phyloP scores from a whole-genome alignment of 2,113 vertebrate genomes.

The Actenoides lindsayi region DNA sequence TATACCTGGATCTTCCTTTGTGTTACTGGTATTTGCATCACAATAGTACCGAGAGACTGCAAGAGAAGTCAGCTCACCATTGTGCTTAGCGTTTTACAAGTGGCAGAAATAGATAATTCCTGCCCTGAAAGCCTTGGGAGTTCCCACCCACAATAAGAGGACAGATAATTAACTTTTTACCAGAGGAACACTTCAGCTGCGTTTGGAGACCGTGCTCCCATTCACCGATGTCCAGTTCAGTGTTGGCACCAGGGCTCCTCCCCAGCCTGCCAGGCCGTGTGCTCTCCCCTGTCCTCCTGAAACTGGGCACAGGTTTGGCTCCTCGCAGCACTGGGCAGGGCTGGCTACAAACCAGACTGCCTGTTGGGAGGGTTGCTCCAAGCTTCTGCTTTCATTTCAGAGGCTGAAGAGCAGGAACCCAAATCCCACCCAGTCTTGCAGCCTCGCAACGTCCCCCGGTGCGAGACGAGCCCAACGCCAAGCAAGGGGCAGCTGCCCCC shows the following conservation, averaged over 20 bases:
- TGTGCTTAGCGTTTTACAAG: background rate
- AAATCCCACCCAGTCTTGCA: accelerated
- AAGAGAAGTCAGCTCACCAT: background rate
- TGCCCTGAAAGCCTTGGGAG: background rate
- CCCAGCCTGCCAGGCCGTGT: background rate
- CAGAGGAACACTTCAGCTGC: background rate
- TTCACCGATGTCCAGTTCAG: accelerated
- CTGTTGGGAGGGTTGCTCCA: accelerated
- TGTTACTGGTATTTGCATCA: slow-evolving; percentile 10
- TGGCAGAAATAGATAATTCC: background rate
- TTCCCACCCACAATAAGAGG: background rate
- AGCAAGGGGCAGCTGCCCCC: background rate
- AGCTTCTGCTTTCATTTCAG: background rate
- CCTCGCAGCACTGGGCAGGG: background rate
- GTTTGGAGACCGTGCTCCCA: background rate
- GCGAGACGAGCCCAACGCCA: background rate
- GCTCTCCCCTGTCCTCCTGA: background rate
- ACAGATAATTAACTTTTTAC: background rate
- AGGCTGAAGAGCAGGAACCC: background rate
- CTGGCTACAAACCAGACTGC: background rate
- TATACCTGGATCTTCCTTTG: background rate
- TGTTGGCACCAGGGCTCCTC: background rate
- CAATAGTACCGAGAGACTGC: background rate
- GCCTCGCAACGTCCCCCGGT: accelerated
- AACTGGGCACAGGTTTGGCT: background rate